Evolutionary conservation across 2,888 invertebrate species (phyloP).

Genomic region (Odontocolon sp.): DNA sequence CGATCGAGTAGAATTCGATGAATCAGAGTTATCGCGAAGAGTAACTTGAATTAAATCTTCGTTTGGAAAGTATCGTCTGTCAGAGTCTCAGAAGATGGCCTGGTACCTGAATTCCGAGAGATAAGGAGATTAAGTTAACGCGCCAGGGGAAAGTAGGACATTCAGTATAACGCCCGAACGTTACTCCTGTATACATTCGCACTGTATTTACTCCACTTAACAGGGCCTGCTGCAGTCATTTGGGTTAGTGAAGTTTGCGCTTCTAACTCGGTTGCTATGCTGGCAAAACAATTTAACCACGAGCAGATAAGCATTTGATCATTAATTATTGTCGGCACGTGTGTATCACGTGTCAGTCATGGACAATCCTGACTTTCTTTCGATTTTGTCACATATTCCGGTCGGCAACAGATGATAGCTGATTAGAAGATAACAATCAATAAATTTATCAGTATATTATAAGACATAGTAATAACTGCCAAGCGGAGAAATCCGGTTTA

Average conservation of each 20-base stretch:
- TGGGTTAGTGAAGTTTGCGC: slow-evolving; percentile 7
- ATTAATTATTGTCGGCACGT: not conserved
- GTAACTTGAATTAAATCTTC: not conserved
- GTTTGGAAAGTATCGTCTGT: not conserved
- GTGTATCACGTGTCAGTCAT: not conserved
- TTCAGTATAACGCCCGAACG: not conserved
- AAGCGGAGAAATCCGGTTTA: not conserved
- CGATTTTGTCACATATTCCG: not conserved
- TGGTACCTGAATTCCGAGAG: slow-evolving; percentile 4
- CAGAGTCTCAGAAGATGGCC: not conserved
- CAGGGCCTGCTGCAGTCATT: too few species aligned
- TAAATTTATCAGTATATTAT: not conserved
- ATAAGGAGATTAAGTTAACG: slow-evolving; percentile 36
- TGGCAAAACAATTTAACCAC: not conserved
- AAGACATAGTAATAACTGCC: not conserved
- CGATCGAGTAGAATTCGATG: not conserved
- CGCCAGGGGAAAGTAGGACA: slow-evolving; percentile 19
- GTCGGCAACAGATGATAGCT: too few species aligned
- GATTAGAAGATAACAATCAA: slow-evolving; percentile 6
- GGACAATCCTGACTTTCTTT: not conserved
- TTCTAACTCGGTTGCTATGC: not conserved
- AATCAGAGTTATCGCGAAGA: not conserved
- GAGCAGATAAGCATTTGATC: not conserved
- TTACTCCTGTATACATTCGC: not conserved
- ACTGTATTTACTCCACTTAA: too few species aligned